phyloP scores from a whole-genome alignment of 2,797 vertebrate species.

The Champsocephalus gunnari region DNA sequence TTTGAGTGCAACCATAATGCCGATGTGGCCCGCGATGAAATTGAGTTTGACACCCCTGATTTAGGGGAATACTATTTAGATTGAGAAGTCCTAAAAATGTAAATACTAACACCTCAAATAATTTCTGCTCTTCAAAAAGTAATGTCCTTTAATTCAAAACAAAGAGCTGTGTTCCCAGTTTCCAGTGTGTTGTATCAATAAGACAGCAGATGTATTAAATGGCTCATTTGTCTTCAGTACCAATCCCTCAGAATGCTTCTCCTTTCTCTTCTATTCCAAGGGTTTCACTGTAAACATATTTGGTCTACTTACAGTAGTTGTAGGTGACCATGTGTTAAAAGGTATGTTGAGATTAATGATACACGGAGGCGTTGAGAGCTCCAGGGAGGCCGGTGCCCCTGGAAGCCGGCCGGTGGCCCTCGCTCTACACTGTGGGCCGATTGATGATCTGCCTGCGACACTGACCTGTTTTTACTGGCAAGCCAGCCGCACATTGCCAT shows the following conservation, averaged over 20 bases:
- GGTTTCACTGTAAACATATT: conserved; percentile 49
- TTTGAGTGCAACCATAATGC: no score
- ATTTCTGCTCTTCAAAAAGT: conserved; percentile 29
- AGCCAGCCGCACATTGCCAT: conserved; percentile 34
- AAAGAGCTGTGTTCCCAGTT: conserved; percentile 22
- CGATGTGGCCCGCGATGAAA: no score
- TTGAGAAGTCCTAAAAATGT: not conserved
- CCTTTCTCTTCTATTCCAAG: conserved; percentile 67
- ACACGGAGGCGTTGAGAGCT: conserved; percentile 46
- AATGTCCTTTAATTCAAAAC: conserved; percentile 54
- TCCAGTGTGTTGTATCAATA: conserved; percentile 22
- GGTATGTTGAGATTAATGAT: conserved; percentile 80
- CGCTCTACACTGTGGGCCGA: conserved; percentile 41
- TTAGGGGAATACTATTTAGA: not conserved
- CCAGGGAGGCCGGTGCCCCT: conserved; percentile 41
- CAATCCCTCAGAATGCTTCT: not conserved
- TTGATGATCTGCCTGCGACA: conserved; percentile 71
- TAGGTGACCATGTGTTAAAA: conserved; percentile 61
- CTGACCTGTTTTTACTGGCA: conserved; percentile 71
- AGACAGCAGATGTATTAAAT: conserved; percentile 53
- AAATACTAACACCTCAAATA: conserved; percentile 14
- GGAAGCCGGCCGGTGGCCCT: conserved; percentile 49
- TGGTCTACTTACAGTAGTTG: conserved; percentile 71
- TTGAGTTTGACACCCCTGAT: not conserved
- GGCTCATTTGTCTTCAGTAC: conserved; percentile 36